Conservation (phyloP, 2,797 vertebrate species). For the Scleropages formosus region DNA sequence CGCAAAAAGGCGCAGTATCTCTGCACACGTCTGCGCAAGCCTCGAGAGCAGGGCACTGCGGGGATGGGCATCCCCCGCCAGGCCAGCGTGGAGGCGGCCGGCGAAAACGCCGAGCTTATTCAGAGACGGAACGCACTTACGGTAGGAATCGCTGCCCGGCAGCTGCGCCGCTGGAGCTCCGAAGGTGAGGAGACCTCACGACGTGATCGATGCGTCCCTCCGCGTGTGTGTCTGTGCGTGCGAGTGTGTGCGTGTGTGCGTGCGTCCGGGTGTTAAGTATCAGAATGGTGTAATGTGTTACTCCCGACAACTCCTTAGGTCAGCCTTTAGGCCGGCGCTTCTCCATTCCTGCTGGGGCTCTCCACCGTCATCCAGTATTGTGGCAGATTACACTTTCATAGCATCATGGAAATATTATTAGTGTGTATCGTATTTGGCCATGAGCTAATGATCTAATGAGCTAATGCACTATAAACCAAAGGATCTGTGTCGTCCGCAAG, state of each 20-base stretch:
- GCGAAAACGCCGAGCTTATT: too few relatives aligned
- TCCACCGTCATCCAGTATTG: background rate
- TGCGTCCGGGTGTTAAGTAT: background rate
- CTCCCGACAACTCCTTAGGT: background rate
- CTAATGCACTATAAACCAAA: background rate
- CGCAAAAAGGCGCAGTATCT: background rate
- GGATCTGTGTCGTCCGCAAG: too few relatives aligned
- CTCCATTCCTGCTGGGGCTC: background rate
- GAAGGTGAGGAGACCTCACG: background rate
- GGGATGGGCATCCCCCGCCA: background rate
- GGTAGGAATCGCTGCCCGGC: too few relatives aligned
- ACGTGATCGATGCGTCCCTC: background rate
- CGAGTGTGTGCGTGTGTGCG: background rate
- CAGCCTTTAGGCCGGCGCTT: background rate
- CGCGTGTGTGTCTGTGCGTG: background rate
- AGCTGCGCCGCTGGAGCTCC: background rate
- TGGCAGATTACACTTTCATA: background rate
- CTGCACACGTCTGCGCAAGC: too few relatives aligned
- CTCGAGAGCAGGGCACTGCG: too few relatives aligned
- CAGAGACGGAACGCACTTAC: too few relatives aligned
- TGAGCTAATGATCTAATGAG: background rate
- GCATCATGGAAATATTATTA: background rate
- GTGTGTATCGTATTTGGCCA: background rate
- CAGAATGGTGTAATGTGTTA: too few relatives aligned
- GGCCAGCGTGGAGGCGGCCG: background rate